Conservation (phyloP, 37 sponge, comb jelly and placozoan genomes). For the Hexactinellida sp. region DNA sequence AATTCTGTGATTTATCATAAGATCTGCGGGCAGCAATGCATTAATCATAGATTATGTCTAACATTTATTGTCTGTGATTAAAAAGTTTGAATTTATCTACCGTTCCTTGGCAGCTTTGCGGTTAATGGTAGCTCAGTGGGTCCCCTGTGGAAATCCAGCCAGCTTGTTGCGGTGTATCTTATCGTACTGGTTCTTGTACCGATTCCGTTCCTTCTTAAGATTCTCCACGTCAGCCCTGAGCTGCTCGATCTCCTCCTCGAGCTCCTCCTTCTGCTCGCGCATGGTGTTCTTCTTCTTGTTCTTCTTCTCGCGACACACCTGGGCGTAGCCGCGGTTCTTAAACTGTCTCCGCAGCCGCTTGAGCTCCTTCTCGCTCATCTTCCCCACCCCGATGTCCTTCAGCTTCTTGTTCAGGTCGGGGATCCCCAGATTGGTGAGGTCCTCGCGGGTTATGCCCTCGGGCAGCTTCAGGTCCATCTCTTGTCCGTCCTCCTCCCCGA, state of each 20-base stretch:
- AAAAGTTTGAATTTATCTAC: no score
- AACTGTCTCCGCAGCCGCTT: background rate
- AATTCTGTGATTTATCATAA: no score
- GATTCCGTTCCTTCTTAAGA: background rate
- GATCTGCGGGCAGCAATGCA: no score
- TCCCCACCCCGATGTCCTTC: background rate
- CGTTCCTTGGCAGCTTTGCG: background rate
- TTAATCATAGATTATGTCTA: no score
- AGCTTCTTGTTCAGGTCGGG: slow-evolving; percentile 7
- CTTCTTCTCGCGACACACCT: slow-evolving; percentile 13
- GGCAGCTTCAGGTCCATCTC: background rate
- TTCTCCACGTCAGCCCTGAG: background rate
- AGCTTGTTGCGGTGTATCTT: background rate
- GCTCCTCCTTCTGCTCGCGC: background rate
- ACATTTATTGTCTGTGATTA: no score
- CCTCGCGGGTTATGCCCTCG: background rate
- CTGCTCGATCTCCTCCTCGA: background rate
- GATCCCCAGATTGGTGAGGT: background rate
- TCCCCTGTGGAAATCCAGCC: background rate
- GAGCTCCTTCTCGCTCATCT: background rate
- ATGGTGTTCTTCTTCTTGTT: slow-evolving; percentile 7
- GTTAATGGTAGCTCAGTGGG: background rate
- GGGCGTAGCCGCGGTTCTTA: slow-evolving; percentile 2
- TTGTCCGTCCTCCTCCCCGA: background rate
- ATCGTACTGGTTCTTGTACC: slow-evolving; percentile 12